Evolutionary conservation across 2,888 invertebrate genomes (phyloP), one percentile per base, ranked within the genome.

Genomic region (Diaprepes abbreviatus): DNA sequence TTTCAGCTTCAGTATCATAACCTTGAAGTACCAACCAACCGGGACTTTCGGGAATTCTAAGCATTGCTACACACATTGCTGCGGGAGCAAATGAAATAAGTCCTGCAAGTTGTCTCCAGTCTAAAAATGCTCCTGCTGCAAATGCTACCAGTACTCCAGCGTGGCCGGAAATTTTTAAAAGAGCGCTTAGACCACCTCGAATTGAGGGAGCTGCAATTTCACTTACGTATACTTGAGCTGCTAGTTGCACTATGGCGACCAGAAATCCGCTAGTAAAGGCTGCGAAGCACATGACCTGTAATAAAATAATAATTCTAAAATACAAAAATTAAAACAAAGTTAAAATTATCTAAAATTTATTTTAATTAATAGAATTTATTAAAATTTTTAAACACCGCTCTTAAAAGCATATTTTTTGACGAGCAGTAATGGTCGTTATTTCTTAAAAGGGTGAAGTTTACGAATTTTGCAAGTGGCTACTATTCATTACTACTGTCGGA

Each of bases 151-250:
- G 87, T 10, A 95, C 92, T 24, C 96, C 96, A 31, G 93, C 88
- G 81, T 95, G 94, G 14, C 94, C 92, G 72, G 92, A 91, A 74
- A 96, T 90, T 84, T 96, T 96, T 72, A 94, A 88, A 69, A 95
- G 90, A 3, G 95, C 93, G 80, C 95, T 95, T 65, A 96, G 87
- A 75, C 93, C 92, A 21, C 96, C 96, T 24, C 96, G 88, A 74
- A 95, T 92, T 71, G 93, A 92, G 1, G 94, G 93, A 17, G 94
- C 92, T 21, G 96, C 92, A 79, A 95, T 94, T 86, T 97, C 96
- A 79, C 94, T 94, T 79, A 96, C 92, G 86, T 96, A 97, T 16
- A 96, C 93, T 75, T 84, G 84, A 33, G 83, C 82, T 31, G 83
- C 80, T 12, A 84, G 75, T 76, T 84, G 84, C 16, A 84, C 81